Base-by-base conservation (phyloP, 2,888 invertebrate genomes). In the Caenorhabditis sp. region DNA sequence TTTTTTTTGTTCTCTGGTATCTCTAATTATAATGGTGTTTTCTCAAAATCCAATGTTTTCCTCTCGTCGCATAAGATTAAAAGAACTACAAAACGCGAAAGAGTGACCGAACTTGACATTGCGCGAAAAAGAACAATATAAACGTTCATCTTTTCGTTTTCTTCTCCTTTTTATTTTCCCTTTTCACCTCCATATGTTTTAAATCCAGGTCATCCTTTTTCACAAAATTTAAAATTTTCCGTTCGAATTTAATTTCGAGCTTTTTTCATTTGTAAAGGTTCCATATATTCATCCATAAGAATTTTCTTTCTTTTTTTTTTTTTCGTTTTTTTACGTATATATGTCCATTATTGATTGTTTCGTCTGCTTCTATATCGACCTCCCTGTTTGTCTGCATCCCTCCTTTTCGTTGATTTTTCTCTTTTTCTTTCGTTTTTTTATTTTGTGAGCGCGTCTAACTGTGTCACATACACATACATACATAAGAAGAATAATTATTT, bases 321-420 rank as follows among this genome's bases (percentile, higher is more conserved):
- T 43, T 43, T 17, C 12, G 12, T 43, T 43, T 17, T 43, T 17
- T 17, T 43, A 43, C 17, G 43, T 17, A 43, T 17, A 43, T 43
- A 17, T 43, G 43, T 43, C 17, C 14, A 43, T 17, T 17, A 43
- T 43, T 17, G 43, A 43, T 43, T 43, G 3, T 43, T 10, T 43
- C 17, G 43, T 14, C 43, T 43, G 3, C 17, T 38, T 59, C 58
- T 31, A 25, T 58, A 0, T 26, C 14, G 14, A 38, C 26, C 56
- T n/a, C 54, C 23, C 54, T 38, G 21, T 50, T 57, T 63, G 57
- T 63, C 58, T 63, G 57, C 23, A 59, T 59, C 59, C 49, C 57
- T 57, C 49, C 12, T 23, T 53, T 17, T 25, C 23, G 31, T 8
- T 14, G 26, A 10, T 64, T 53, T 54, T 17, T 57, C 57, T 57